Base-by-base conservation (phyloP, 2,888 invertebrate genomes). In the Pseudoips prasinana region DNA sequence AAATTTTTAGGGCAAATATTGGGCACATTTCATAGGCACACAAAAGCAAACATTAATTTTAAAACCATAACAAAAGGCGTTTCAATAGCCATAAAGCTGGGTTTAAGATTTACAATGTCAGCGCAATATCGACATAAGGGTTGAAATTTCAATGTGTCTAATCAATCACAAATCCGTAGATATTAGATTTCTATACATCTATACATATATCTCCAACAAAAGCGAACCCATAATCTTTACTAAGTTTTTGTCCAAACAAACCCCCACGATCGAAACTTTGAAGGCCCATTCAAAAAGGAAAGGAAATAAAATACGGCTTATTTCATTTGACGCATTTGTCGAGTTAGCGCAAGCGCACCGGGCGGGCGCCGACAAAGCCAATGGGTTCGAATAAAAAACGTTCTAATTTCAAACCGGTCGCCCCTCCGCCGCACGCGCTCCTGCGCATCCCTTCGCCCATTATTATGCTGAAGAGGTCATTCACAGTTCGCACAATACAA, bases 331-430 rank as follows among this genome's bases (percentile, higher is more conserved):
- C 75, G 84, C 83, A 81, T 86, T 87, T 85, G 86, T 85, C 87
- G 86, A 87, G 86, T 86, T 86, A 86, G 85, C 87, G 83, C 83
- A 75, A 62, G 75, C 84, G 73, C 84, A 78, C 82, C 81, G 74
- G 86, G 85, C 82, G 81, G 81, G 71, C 77, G 73, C 85, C 86
- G 86, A 87, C 87, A 88, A 88, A 86, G 80, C 72, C 65, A 45
- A 59, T 67, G 54, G 58, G 63, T 58, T 63, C 54, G 61, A 70
- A 77, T 75, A 81, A 81, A 85, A 87, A 86, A 83, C 85, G 86
- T 85, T 87, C 87, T 88, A 88, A 88, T 86, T 88, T 84, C 73
- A 86, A 88, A 88, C 87, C 85, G 85, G 87, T 86, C 79, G 75
- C 85, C 79, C 78, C 81, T 68, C 64, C 68, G 65, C 73, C 75